Base-by-base conservation (phyloP, 2,113 vertebrate species). In the Lophochroa leadbeateri region DNA sequence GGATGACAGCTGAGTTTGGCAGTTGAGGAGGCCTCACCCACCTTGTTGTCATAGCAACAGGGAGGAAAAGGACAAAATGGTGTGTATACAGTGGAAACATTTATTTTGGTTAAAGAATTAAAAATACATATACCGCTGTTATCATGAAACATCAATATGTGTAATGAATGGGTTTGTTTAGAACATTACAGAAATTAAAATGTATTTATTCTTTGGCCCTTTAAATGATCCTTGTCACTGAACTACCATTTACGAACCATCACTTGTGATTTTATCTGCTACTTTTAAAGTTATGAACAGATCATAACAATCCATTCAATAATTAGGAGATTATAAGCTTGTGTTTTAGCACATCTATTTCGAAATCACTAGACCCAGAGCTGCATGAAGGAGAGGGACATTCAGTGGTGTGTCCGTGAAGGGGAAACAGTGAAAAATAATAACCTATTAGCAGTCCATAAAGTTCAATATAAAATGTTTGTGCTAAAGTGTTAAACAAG, bases 1-100 rank as follows among this genome's bases (percentile, higher is more conserved):
- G 98, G 98, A 99, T 99, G 99, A 99, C 99, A 99, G 99, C 99
- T 99, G 99, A 99, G 99, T 99, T 98, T 99, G 99, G 98, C 98
- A 99, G 98, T 98, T 98, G 98, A 98, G 98, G 98, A 98, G 98
- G 99, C 99, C 99, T 99, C 99, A 98, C 98, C 99, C 99, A 99
- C 99, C 99, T 98, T 98, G 99, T 99, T 98, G 98, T 98, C 99
- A 99, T 99, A 98, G 99, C 98, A 99, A 99, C 99, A 98, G 98
- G 98, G 98, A 98, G 98, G 98, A 98, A 98, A 97, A 97, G 97
- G 98, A 98, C 97, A 97, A 98, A 99, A 99, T 98, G 97, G 97
- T 98, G 97, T 98, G 97, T 97, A 94, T 93, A 97, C 97, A 97
- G 97, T 97, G 97, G 97, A 97, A 98, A 98, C 96, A 96, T 97